These are phyloP conservation scores for Cephalopachus bancanus DNA, from an alignment of 2,797 vertebrate genomes.

Conservation along the genomic window DNA sequence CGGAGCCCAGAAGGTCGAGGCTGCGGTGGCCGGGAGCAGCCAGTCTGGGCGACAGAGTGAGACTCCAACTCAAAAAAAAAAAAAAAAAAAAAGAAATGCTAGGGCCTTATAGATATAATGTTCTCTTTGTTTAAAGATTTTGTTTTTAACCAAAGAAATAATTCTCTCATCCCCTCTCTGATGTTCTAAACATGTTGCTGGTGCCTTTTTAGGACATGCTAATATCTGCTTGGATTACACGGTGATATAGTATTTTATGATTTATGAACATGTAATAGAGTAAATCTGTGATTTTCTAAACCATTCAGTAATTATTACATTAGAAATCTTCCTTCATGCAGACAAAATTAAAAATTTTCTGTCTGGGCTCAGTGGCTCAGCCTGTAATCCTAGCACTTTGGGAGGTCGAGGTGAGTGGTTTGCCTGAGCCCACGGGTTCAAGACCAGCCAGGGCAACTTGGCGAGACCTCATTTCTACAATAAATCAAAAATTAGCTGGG, in stretches of 20 bases:
- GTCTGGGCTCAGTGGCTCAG: too few relatives aligned
- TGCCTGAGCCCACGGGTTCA: too few relatives aligned
- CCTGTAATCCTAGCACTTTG: too few relatives aligned
- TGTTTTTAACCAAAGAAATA: conserved; percentile 70
- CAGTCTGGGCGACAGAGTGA: too few relatives aligned
- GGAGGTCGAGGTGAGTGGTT: too few relatives aligned
- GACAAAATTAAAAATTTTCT: conserved; percentile 29
- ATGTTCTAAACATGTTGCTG: conserved; percentile 52
- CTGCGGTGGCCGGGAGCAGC: too few relatives aligned
- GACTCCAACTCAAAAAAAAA: too few relatives aligned
- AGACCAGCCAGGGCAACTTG: too few relatives aligned
- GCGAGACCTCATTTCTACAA: too few relatives aligned
- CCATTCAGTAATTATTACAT: not conserved
- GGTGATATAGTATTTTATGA: conserved; percentile 21
- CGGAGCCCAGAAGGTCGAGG: too few relatives aligned
- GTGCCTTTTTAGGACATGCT: conserved; percentile 36
- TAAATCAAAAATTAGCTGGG: too few relatives aligned
- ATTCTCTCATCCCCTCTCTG: conserved; percentile 33
- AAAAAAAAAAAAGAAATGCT: too few relatives aligned
- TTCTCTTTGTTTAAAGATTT: conserved; percentile 68
- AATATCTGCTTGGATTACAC: conserved; percentile 25
- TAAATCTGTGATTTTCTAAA: conserved; percentile 3
- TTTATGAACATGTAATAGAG: not conserved
- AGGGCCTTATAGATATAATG: conserved; percentile 49
- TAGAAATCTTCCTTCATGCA: not conserved